Percentiles rank a stretch among this genome's conserved stretches.
phyloP scores from a whole-genome alignment of 1,140 invertebrate genomes.

The Eriosoma lanigerum region DNA sequence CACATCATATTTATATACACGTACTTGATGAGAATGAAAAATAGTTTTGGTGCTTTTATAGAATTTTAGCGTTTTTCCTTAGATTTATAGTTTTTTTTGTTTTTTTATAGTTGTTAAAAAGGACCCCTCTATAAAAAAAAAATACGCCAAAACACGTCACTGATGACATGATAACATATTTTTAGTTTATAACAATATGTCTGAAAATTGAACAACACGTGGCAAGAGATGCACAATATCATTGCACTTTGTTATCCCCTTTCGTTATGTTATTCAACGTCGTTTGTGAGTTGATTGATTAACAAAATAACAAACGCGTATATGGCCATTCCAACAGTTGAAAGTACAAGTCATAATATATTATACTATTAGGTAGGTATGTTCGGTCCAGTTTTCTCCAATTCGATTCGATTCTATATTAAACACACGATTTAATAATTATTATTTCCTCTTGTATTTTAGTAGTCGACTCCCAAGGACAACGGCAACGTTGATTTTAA shows the following conservation, averaged over 20 bases:
- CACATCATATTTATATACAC: no score
- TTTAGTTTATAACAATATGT: no score
- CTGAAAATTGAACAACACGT: no score
- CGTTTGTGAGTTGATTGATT: background rate
- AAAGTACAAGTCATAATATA: background rate
- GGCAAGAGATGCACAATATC: no score
- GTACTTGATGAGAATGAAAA: no score
- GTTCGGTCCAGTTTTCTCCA: background rate
- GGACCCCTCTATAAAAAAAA: no score
- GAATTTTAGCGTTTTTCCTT: no score
- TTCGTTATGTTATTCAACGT: background rate
- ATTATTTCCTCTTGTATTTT: background rate
- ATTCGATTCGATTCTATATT: background rate
- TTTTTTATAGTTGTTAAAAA: no score
- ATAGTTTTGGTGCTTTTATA: no score
- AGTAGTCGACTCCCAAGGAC: conserved; percentile 12
- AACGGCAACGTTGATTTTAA: background rate
- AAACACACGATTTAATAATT: background rate
- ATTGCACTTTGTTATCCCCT: background rate
- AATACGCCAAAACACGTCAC: no score
- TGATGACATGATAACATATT: no score
- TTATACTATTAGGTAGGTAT: background rate
- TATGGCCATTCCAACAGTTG: conserved; percentile 19
- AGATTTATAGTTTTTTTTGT: no score
- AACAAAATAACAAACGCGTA: background rate